A percentile compares a stretch with the other conserved stretches of the same genome.
These are phyloP conservation scores for Pitangus sulphuratus DNA, from an alignment of 2,797 vertebrate species.

Conservation along the genomic window DNA sequence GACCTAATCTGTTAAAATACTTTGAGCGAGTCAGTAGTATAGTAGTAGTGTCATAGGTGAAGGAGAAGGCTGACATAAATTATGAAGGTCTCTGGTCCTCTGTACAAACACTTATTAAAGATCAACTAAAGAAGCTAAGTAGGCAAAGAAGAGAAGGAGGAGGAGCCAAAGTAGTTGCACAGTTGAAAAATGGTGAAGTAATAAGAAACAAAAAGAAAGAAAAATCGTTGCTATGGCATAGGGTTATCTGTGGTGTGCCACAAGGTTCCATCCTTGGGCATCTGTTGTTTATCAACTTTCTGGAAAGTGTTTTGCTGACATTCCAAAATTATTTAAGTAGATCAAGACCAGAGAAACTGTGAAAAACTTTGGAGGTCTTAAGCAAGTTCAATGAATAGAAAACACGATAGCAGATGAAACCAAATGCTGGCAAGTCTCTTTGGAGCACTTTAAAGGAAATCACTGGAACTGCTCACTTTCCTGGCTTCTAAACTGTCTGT, in stretches of 20 bases:
- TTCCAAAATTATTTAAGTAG: constrained; percentile 31
- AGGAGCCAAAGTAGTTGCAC: background rate
- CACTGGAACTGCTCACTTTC: background rate
- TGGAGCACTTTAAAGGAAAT: background rate
- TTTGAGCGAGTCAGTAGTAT: background rate
- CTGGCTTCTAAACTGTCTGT: background rate
- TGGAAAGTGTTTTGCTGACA: constrained; percentile 6
- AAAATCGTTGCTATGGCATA: background rate
- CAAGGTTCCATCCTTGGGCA: background rate
- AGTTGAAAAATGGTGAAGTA: background rate
- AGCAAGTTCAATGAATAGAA: constrained; percentile 47
- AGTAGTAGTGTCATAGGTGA: background rate
- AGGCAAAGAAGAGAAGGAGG: background rate
- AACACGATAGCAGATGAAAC: constrained; percentile 24
- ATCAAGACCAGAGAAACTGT: constrained; percentile 51
- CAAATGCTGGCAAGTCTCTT: constrained; percentile 5
- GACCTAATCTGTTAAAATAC: background rate
- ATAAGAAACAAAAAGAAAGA: background rate
- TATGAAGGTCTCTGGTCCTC: background rate
- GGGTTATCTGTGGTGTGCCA: constrained; percentile 16
- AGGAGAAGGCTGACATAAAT: background rate
- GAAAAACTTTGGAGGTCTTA: constrained; percentile 52
- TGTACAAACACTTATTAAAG: background rate
- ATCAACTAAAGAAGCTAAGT: background rate
- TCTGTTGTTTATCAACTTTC: constrained; percentile 45